Conservation (phyloP, 2,797 vertebrate genomes). For the Glyptemys insculpta region DNA sequence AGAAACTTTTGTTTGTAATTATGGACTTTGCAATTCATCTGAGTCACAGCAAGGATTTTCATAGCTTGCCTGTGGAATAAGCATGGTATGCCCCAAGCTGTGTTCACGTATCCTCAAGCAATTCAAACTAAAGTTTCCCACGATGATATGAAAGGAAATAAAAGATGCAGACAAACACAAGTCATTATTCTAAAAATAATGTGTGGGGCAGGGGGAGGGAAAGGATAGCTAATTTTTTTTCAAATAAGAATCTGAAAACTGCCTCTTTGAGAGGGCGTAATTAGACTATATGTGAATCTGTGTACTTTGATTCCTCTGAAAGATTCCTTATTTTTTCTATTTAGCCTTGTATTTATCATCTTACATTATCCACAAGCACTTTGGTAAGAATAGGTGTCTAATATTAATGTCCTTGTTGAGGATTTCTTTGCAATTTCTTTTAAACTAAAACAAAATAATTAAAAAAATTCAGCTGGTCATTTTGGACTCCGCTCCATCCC, state of each 20-base stretch:
- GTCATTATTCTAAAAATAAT: constrained; percentile 54
- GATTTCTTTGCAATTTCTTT: not conserved
- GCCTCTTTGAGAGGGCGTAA: not conserved
- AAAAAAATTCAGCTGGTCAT: not conserved
- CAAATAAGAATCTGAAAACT: not conserved
- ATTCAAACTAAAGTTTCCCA: constrained; percentile 71
- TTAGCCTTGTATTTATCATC: constrained; percentile 7
- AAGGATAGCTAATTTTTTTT: constrained; percentile 7
- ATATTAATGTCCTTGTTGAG: not conserved
- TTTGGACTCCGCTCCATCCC: not conserved
- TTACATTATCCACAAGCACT: not conserved
- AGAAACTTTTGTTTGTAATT: constrained; percentile 62
- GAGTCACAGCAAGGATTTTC: constrained; percentile 60
- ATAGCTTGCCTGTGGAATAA: constrained; percentile 56
- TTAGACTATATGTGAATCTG: constrained; percentile 41
- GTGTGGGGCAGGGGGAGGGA: constrained; percentile 27
- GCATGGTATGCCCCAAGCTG: constrained; percentile 48
- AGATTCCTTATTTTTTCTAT: constrained; percentile 5
- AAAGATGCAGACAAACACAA: constrained; percentile 56
- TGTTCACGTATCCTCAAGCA: constrained; percentile 40
- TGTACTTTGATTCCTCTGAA: constrained; percentile 15
- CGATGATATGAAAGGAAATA: constrained; percentile 59
- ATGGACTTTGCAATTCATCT: constrained; percentile 42
- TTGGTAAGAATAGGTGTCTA: constrained; percentile 28
- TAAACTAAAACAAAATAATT: constrained; percentile 5